phyloP scores from a whole-genome alignment of 2,888 invertebrate genomes.

The Lottia scabra region DNA sequence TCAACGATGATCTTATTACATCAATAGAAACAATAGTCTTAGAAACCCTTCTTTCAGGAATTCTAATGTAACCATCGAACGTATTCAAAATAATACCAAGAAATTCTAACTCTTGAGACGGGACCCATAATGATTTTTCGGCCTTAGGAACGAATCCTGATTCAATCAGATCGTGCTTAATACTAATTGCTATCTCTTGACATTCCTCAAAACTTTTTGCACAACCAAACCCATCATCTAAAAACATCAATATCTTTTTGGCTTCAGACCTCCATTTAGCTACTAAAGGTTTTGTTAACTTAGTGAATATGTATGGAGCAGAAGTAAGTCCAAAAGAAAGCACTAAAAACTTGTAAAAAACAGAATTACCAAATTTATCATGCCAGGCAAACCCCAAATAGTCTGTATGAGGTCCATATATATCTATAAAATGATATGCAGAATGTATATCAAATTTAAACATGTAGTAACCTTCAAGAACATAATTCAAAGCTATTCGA shows the following conservation, averaged over 20 bases:
- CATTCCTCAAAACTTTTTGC: neutral
- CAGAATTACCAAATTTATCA: neutral
- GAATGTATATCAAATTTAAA: conserved; percentile 20
- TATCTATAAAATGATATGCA: conserved; percentile 20
- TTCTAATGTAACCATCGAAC: neutral
- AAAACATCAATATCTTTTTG: conserved; percentile 15
- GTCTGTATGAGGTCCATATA: conserved; percentile 13
- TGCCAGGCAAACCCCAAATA: conserved; percentile 18
- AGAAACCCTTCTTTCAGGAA: neutral
- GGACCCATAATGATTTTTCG: neutral
- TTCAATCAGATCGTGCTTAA: neutral
- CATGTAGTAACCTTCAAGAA: conserved; percentile 7
- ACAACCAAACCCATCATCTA: neutral
- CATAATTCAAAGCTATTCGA: conserved; percentile 12
- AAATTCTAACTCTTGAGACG: neutral
- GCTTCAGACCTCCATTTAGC: conserved; percentile 28
- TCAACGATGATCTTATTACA: neutral
- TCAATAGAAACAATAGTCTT: neutral
- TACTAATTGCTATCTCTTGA: neutral
- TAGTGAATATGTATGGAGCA: conserved; percentile 26
- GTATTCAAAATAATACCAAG: neutral
- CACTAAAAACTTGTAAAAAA: conserved; percentile 24
- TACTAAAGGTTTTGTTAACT: conserved; percentile 23
- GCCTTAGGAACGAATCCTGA: neutral
- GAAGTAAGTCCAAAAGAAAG: conserved; percentile 25